A percentile compares a stretch with the other conserved stretches of the same genome.
Evolutionary conservation across 2,888 invertebrate genomes (phyloP).

Genomic region (Steinernema carpocapsae): DNA sequence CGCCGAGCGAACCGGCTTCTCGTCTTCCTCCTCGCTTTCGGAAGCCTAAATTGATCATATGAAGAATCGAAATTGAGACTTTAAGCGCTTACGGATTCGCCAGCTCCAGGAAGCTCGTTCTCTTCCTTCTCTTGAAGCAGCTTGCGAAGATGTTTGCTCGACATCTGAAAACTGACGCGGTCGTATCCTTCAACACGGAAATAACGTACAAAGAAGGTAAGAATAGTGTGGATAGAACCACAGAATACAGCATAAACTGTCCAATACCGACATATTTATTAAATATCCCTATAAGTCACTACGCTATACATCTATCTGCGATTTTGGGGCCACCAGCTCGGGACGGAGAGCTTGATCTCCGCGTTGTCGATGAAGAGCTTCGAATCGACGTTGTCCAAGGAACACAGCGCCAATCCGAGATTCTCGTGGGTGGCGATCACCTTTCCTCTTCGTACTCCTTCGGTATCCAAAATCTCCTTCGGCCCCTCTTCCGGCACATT

Average conservation of each 20-base stretch:
- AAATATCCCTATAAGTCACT: not conserved
- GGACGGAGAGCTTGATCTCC: constrained; percentile 30
- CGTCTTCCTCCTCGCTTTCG: not conserved
- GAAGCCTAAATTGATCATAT: not conserved
- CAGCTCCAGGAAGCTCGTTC: not conserved
- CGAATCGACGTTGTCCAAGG: constrained; percentile 30
- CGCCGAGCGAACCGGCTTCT: not conserved
- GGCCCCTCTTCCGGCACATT: constrained; percentile 35
- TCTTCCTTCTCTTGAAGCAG: constrained; percentile 13
- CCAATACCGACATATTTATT: not conserved
- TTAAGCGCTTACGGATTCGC: not conserved
- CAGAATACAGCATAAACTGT: not conserved
- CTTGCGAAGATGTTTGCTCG: constrained; percentile 19
- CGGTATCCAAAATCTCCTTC: constrained; percentile 24
- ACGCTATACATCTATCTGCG: not conserved
- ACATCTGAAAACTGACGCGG: not conserved
- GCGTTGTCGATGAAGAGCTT: constrained; percentile 33
- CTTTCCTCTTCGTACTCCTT: constrained; percentile 43
- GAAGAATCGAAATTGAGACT: not conserved
- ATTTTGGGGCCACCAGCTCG: constrained; percentile 41
- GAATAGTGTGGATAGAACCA: not conserved
- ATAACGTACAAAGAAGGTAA: not conserved
- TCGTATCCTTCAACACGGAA: not conserved
- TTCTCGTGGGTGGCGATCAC: constrained; percentile 36
- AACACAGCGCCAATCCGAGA: constrained; percentile 36